These are phyloP conservation scores for Notothenia rossii DNA, from an alignment of 2,113 vertebrate genomes.

Conservation along the genomic window DNA sequence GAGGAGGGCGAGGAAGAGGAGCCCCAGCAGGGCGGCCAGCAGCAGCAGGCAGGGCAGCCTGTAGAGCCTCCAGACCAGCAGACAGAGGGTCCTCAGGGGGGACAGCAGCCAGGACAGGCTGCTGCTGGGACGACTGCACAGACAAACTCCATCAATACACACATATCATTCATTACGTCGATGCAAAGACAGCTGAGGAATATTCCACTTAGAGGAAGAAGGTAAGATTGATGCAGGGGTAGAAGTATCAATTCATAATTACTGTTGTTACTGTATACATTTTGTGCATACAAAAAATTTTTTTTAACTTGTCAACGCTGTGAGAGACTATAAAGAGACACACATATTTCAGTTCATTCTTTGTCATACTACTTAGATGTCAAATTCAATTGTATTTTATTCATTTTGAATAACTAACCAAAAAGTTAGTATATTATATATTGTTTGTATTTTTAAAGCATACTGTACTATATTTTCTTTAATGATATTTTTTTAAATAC, in stretches of 20 bases:
- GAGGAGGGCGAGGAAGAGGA: slow-evolving; percentile 73
- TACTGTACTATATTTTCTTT: background rate
- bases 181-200: background rate
- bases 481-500: too few species aligned
- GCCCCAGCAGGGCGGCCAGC: slow-evolving; percentile 39
- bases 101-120: slow-evolving; percentile 79
- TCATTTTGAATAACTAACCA: too few species aligned
- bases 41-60: slow-evolving; percentile 55
- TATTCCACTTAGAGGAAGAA: background rate
- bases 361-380: too few species aligned
- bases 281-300: too few species aligned
- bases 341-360: too few species aligned
- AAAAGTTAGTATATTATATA: background rate
- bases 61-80: slow-evolving; percentile 70
- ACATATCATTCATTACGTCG: background rate
- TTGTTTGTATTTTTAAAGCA: background rate
- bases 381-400: too few species aligned
- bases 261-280: too few species aligned
- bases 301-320: too few species aligned
- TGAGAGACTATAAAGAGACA: too few species aligned
- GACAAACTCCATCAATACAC: slow-evolving; percentile 34
- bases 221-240: background rate
- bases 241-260: background rate
- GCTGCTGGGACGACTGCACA: slow-evolving; percentile 71
- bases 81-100: slow-evolving; percentile 54